These are phyloP conservation scores for Clamator glandarius DNA, from an alignment of 2,797 vertebrate genomes.

Conservation along the genomic window DNA sequence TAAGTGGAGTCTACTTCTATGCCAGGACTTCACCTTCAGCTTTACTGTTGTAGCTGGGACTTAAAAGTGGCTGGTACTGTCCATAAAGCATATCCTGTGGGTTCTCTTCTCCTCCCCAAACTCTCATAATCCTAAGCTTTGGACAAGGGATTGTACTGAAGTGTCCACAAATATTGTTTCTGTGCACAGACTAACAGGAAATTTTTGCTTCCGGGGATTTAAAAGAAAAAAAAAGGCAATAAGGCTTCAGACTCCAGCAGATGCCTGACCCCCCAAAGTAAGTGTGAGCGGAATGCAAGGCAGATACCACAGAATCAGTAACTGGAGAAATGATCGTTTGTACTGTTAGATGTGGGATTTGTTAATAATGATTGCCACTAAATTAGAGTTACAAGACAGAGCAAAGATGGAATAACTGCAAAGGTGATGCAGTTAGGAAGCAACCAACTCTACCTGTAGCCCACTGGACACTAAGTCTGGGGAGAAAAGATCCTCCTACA, in stretches of 20 bases:
- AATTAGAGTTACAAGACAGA: not conserved
- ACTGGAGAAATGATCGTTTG: not conserved
- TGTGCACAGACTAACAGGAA: not conserved
- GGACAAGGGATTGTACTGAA: not conserved
- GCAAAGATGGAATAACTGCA: not conserved
- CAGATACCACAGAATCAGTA: not conserved
- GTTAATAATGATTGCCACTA: not conserved
- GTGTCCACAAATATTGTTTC: not conserved
- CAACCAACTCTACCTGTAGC: not conserved
- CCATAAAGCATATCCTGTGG: not conserved
- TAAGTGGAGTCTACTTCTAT: not conserved
- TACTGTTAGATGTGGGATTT: not conserved
- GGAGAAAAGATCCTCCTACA: not conserved
- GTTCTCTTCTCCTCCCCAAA: not conserved
- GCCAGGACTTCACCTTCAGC: not conserved
- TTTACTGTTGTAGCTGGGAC: not conserved
- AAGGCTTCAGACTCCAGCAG: not conserved
- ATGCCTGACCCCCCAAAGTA: not conserved
- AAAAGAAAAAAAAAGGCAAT: not conserved
- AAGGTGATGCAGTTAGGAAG: not conserved
- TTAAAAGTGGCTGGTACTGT: not conserved
- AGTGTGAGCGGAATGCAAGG: not conserved
- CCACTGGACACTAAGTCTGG: not conserved
- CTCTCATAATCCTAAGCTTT: not conserved
- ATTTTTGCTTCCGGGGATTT: not conserved